Evolutionary conservation across 2,797 vertebrate genomes (phyloP), one percentile per base, ranked within the genome.

Genomic region (Carcharodon carcharias): DNA sequence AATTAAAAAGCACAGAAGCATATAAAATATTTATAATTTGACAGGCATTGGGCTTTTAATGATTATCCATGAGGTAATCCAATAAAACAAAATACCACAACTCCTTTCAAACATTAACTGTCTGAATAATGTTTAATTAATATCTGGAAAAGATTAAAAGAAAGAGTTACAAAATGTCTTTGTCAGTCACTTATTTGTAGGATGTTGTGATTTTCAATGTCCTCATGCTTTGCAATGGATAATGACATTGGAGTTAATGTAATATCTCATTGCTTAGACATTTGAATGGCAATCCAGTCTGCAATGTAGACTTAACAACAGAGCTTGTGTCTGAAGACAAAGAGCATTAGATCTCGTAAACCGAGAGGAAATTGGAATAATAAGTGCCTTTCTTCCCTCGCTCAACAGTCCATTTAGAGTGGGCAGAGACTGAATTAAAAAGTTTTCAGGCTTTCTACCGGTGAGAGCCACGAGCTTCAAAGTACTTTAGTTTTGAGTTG

Each of bases 91-190:
- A 95, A 95, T 73, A 95, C 93, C 93, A 73, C 93, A 95, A 71
- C 65, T 71, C 50, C 89, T 92, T 92, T 54, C 65, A 95, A 95
- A 95, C 69, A 77, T 56, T 95, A 95, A 95, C 69, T 77, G 94
- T 35, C 94, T 95, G 67, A 95, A 54, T 95, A 95, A 73, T 73
- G 89, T 73, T 95, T 95, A 77, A 95, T 95, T 77, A 95, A 77
- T 54, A 50, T 95, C 69, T 71, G 94, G 94, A 58, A 95, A 54
- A 95, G 69, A 95, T 95, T 73, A 95, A 95, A 77, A 35, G 93
- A 95, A 95, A 45, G 5, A 92, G 31, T 35, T 95, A 95, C 67
- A 31, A 95, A 58, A 95, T 56, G 65, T 56, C 69, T 95, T 67
- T 58, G 89, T 63, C 61, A 5, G 89, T 94, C 91, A 54, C 28